A percentile compares a stretch with the other conserved stretches of the same genome.
phyloP scores from a whole-genome alignment of 1,140 invertebrate genomes.

The Zophobas atratus region DNA sequence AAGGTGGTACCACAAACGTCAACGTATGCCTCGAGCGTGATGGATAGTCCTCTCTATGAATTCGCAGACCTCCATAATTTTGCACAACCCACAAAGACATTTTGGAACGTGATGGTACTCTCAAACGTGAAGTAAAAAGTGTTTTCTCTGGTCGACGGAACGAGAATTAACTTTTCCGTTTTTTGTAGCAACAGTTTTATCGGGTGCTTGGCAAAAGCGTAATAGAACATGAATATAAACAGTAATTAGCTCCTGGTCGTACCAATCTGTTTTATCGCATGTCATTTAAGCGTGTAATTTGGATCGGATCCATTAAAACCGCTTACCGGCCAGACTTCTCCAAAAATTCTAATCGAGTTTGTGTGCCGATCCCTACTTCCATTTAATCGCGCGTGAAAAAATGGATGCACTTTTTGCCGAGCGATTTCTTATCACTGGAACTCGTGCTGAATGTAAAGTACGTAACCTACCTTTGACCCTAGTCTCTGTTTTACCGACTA shows the following conservation, averaged over 20 bases:
- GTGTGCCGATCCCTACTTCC: not conserved
- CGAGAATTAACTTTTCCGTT: not conserved
- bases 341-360: not conserved
- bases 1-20: no score
- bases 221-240: not conserved
- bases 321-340: no score
- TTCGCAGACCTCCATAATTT: no score
- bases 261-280: not conserved
- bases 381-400: no score
- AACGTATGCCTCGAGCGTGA: no score
- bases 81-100: no score
- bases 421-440: slow-evolving; percentile 24
- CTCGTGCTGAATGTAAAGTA: slow-evolving; percentile 23
- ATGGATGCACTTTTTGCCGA: slow-evolving; percentile 1
- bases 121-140: not conserved
- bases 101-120: no score
- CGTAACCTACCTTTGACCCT: slow-evolving; percentile 22
- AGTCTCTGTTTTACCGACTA: slow-evolving; percentile 38
- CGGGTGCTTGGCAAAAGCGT: not conserved
- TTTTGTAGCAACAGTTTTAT: not conserved
- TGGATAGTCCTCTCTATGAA: no score
- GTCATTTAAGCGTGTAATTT: not conserved
- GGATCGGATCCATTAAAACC: not conserved
- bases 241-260: not conserved
- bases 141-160: no score